These are phyloP conservation scores for Poecilia gillii DNA, from an alignment of 2,797 vertebrate species.

Conservation along the genomic window DNA sequence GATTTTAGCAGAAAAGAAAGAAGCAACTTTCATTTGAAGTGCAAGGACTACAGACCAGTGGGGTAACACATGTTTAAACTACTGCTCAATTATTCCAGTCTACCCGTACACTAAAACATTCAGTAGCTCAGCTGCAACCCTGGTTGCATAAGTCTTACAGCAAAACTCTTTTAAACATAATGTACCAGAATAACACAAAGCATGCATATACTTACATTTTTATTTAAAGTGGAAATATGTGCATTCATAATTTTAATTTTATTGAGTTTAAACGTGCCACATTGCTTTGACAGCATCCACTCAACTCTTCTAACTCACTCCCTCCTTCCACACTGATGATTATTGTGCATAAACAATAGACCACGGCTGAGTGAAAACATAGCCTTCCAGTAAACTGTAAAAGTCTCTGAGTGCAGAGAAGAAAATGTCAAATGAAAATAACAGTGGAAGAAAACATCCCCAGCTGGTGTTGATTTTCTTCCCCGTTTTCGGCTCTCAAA, in stretches of 20 bases:
- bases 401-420: slow-evolving; percentile 25
- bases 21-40: background rate
- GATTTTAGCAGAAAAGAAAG: background rate
- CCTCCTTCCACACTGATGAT: slow-evolving; percentile 9
- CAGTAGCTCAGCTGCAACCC: background rate
- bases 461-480: too few relatives aligned
- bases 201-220: background rate
- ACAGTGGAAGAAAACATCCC: background rate
- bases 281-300: slow-evolving; percentile 1
- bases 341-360: slow-evolving; percentile 53
- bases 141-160: background rate
- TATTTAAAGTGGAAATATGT: background rate
- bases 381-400: slow-evolving; percentile 29
- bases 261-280: background rate
- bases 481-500: background rate
- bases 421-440: slow-evolving; percentile 18
- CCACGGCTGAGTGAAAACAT: slow-evolving; percentile 41
- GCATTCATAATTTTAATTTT: background rate
- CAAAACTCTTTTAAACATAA: background rate
- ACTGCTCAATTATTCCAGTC: background rate
- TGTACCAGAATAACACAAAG: background rate
- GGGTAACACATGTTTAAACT: background rate
- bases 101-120: background rate
- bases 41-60: background rate
- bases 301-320: slow-evolving; percentile 5